These are phyloP conservation scores for Deilephila elpenor DNA, from an alignment of 2,888 invertebrate genomes.

Conservation along the genomic window DNA sequence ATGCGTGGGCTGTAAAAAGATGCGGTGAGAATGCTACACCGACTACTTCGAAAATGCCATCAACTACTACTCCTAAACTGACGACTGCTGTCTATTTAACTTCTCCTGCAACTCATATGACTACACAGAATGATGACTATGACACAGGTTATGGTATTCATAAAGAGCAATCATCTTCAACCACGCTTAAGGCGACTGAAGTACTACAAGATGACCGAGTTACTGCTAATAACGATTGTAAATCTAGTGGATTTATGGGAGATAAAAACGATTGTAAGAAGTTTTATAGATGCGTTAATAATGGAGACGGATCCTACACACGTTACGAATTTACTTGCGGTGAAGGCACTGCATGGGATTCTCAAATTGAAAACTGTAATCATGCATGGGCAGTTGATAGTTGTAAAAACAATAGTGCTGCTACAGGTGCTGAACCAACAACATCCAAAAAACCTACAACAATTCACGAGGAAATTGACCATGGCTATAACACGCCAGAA, in stretches of 20 bases:
- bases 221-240: conserved; percentile 57
- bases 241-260: conserved; percentile 84
- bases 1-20: conserved; percentile 63
- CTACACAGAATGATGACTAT: conserved; percentile 25
- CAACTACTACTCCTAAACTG: conserved; percentile 6
- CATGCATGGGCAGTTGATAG: conserved; percentile 77
- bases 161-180: conserved; percentile 29
- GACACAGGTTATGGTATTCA: conserved; percentile 36
- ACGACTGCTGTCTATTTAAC: background rate
- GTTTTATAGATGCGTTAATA: conserved; percentile 87
- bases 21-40: conserved; percentile 42
- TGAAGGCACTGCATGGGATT: conserved; percentile 86
- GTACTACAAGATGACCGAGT: conserved; percentile 26
- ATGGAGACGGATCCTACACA: conserved; percentile 69
- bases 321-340: conserved; percentile 85
- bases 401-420: conserved; percentile 68
- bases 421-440: background rate
- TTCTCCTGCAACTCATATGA: background rate
- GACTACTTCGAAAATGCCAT: background rate
- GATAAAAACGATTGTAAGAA: conserved; percentile 84
- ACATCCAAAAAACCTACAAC: background rate
- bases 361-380: conserved; percentile 82
- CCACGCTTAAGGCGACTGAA: conserved; percentile 27
- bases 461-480: background rate
- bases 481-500: conserved; percentile 1